Evolutionary conservation across 2,113 vertebrate species (phyloP).

Genomic region (Gambusia affinis): DNA sequence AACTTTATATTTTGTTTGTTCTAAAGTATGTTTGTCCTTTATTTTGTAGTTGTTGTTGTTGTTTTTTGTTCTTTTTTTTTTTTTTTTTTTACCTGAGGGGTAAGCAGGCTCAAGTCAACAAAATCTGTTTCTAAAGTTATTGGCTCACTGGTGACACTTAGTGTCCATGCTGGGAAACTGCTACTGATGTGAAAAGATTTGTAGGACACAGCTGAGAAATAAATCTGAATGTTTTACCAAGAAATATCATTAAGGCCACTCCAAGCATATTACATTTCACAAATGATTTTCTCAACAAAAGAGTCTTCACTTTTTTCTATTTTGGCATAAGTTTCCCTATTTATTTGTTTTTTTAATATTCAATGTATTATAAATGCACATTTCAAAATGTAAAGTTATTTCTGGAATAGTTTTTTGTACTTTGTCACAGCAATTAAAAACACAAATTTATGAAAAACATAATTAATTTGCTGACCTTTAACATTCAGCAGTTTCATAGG

Average conservation of each 20-base stretch:
- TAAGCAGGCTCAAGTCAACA: no score
- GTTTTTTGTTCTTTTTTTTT: no score
- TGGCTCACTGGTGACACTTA: neutral
- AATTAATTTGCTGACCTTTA: constrained; percentile 83
- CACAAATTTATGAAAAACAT: neutral
- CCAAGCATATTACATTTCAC: no score
- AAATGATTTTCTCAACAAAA: neutral
- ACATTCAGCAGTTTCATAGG: constrained; percentile 85
- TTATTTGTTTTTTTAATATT: neutral
- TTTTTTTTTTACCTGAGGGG: no score
- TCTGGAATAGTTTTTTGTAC: neutral
- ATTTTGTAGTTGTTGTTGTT: no score
- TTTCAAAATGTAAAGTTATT: neutral
- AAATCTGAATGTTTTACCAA: no score
- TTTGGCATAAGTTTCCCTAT: neutral
- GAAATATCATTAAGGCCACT: no score
- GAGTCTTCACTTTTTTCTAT: neutral
- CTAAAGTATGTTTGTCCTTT: no score
- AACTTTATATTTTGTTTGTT: no score
- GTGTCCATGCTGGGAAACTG: neutral
- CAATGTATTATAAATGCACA: neutral
- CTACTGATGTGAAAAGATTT: neutral
- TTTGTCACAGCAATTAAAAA: neutral
- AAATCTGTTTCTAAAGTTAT: neutral
- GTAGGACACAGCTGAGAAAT: no score